Percentiles rank a stretch among this genome's conserved stretches.
Conservation (phyloP, 1,140 invertebrate species). For the Lepidostoma basale region DNA sequence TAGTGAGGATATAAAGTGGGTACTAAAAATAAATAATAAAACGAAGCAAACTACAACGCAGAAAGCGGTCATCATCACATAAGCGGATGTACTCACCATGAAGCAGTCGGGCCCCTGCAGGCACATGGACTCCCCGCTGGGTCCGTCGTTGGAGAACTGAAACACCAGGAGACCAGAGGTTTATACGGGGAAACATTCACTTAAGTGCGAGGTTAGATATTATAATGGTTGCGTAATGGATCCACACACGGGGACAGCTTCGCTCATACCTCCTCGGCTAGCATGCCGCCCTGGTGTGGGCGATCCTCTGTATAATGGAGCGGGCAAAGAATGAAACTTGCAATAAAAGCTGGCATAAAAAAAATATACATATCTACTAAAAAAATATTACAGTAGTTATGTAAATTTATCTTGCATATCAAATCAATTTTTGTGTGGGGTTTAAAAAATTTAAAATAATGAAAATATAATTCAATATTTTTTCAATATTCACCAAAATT, state of each 20-base stretch:
- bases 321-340: too few relatives aligned
- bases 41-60: background rate
- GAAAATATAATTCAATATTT: too few relatives aligned
- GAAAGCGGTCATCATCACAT: slow-evolving; percentile 27
- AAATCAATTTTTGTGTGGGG: too few relatives aligned
- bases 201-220: slow-evolving; percentile 47
- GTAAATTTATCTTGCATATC: too few relatives aligned
- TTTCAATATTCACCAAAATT: too few relatives aligned
- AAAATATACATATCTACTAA: too few relatives aligned
- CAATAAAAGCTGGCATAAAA: too few relatives aligned
- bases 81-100: slow-evolving; percentile 62
- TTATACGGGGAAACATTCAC: slow-evolving; percentile 46
- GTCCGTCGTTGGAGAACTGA: slow-evolving; percentile 49
- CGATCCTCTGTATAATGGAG: too few relatives aligned
- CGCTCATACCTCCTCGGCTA: background rate
- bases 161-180: slow-evolving; percentile 44
- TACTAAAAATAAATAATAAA: slow-evolving; percentile 8
- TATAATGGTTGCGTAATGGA: slow-evolving; percentile 43
- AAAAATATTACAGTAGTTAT: too few relatives aligned
- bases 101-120: slow-evolving; percentile 70
- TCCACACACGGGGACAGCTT: slow-evolving; percentile 24
- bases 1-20: too few relatives aligned
- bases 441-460: too few relatives aligned
- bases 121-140: slow-evolving; percentile 66
- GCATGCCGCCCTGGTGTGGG: slow-evolving; percentile 9